These are phyloP conservation scores for Choristoneura fumiferana DNA, from an alignment of 1,140 invertebrate species.

Conservation along the genomic window DNA sequence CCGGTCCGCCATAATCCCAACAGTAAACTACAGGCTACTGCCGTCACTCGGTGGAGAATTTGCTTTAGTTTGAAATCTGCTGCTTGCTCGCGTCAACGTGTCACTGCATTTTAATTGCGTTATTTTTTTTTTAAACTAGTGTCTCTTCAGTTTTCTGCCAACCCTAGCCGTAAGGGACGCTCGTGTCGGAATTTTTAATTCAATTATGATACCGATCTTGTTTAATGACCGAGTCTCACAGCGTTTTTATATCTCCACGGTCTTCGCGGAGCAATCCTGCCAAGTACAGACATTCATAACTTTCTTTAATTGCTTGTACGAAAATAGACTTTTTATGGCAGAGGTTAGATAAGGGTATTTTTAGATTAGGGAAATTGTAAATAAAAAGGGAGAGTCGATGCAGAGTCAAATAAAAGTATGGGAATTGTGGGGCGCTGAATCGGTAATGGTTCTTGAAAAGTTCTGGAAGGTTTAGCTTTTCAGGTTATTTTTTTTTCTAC, in stretches of 20 bases:
- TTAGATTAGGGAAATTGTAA: not conserved
- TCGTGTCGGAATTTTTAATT: slow-evolving; percentile 76
- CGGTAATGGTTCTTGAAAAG: too few relatives aligned
- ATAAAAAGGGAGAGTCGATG: too few relatives aligned
- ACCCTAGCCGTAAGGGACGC: slow-evolving; percentile 30
- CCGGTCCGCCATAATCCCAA: too few relatives aligned
- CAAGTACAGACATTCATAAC: slow-evolving; percentile 38
- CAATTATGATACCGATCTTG: slow-evolving; percentile 75
- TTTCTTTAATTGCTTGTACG: slow-evolving; percentile 38
- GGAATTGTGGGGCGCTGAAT: too few relatives aligned
- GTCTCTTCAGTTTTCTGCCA: slow-evolving; percentile 7
- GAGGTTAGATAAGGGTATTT: slow-evolving; percentile 9
- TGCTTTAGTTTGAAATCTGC: too few relatives aligned
- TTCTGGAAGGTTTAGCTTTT: too few relatives aligned
- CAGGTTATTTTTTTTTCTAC: too few relatives aligned
- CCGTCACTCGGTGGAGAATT: too few relatives aligned
- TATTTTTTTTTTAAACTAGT: not conserved
- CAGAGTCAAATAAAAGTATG: too few relatives aligned
- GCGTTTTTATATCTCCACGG: slow-evolving; percentile 41
- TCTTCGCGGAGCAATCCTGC: slow-evolving; percentile 32
- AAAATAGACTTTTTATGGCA: slow-evolving; percentile 20
- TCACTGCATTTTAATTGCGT: too few relatives aligned
- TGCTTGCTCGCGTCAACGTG: too few relatives aligned
- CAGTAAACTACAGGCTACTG: too few relatives aligned
- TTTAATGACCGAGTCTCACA: slow-evolving; percentile 59